phyloP scores from a whole-genome alignment of 1,140 invertebrate species.

The Cydia amplana region DNA sequence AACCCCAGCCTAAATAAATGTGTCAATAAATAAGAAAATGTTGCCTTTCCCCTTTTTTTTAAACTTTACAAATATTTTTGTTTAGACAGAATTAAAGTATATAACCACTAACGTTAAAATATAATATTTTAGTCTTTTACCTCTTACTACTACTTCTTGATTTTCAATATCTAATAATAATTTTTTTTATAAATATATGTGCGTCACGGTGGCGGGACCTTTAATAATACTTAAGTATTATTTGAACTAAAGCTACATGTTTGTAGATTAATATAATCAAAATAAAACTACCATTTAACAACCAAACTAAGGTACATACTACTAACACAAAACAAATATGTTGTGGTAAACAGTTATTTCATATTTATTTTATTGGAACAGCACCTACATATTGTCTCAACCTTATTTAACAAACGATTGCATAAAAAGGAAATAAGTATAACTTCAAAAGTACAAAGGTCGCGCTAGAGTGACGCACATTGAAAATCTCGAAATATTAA shows the following conservation, averaged over 20 bases:
- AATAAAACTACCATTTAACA: not conserved
- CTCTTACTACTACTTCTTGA: constrained; percentile 47
- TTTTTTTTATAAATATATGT: constrained; percentile 3
- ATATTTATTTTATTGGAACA: constrained; percentile 4
- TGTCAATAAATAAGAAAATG: constrained; percentile 38
- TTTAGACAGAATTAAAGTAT: not conserved
- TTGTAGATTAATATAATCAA: not conserved
- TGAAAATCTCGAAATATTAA: constrained; percentile 2
- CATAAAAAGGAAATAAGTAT: not conserved
- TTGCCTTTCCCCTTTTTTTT: constrained; percentile 48
- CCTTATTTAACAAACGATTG: not conserved
- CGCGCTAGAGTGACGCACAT: constrained; percentile 21
- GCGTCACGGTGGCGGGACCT: constrained; percentile 2
- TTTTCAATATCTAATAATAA: constrained; percentile 10
- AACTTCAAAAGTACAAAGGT: not conserved
- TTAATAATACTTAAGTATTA: not conserved
- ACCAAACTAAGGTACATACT: not conserved
- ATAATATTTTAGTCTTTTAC: constrained; percentile 61
- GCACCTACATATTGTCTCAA: constrained; percentile 27
- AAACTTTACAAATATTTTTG: constrained; percentile 29
- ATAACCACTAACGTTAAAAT: constrained; percentile 50
- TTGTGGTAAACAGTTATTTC: not conserved
- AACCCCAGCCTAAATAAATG: constrained; percentile 58
- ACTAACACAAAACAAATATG: not conserved
- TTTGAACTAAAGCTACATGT: not conserved